Percentiles rank a stretch among this genome's conserved stretches.
Conservation (phyloP, 1,140 invertebrate genomes). For the Drosophila chauvacae region DNA sequence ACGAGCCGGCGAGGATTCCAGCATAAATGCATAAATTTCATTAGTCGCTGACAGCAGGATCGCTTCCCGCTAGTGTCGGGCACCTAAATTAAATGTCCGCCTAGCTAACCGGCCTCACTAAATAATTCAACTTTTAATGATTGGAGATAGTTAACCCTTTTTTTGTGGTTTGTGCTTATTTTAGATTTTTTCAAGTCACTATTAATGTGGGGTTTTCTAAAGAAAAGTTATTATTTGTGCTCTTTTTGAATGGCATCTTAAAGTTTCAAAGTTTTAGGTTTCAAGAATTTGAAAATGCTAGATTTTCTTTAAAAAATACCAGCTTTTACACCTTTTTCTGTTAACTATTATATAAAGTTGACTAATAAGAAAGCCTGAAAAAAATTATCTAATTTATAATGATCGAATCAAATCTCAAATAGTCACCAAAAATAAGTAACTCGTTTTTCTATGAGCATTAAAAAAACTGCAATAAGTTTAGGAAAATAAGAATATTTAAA, state of each 20-base stretch:
- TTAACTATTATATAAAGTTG: too few relatives aligned
- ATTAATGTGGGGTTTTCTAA: not conserved
- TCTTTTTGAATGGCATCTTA: too few relatives aligned
- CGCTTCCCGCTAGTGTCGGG: constrained; percentile 40
- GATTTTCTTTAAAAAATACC: too few relatives aligned
- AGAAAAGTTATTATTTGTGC: not conserved
- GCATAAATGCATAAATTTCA: constrained; percentile 84
- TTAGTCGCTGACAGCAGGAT: constrained; percentile 62
- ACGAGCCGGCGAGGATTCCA: constrained; percentile 16
- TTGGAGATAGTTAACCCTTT: constrained; percentile 26
- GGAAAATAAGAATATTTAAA: not conserved
- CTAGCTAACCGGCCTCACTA: constrained; percentile 48
- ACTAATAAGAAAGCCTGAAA: too few relatives aligned
- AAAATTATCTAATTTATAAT: too few relatives aligned
- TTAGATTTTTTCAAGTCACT: not conserved
- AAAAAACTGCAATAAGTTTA: not conserved
- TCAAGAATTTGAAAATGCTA: too few relatives aligned
- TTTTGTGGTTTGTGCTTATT: not conserved
- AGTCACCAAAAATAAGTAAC: not conserved
- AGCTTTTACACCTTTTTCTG: too few relatives aligned
- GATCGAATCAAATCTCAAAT: not conserved
- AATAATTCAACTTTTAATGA: constrained; percentile 57
- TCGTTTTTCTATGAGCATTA: not conserved
- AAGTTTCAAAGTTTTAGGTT: too few relatives aligned
- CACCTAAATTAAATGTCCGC: constrained; percentile 75